Conservation (phyloP, 1,140 invertebrate species). For the Tetragonula clypearis region DNA sequence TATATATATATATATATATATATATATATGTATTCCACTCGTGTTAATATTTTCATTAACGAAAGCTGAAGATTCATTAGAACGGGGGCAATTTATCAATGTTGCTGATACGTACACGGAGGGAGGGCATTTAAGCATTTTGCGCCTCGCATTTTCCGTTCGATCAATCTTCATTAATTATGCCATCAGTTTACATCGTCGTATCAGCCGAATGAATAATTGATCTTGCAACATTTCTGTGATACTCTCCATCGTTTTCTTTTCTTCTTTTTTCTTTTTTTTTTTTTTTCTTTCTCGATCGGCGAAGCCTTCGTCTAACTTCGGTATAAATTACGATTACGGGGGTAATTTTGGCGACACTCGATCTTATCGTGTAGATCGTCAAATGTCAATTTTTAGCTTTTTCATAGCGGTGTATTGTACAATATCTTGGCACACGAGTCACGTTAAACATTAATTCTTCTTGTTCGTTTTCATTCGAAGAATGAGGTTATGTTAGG, state of each 20-base stretch:
- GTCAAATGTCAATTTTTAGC: too few species aligned
- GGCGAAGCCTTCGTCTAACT: too few species aligned
- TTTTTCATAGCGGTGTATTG: too few species aligned
- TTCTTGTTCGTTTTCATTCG: too few species aligned
- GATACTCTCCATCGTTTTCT: background rate
- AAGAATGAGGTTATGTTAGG: too few species aligned
- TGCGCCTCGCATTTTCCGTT: constrained; percentile 3
- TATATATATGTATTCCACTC: too few species aligned
- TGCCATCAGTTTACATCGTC: constrained; percentile 39
- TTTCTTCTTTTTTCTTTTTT: background rate
- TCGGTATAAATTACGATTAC: background rate
- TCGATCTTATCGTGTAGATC: too few species aligned
- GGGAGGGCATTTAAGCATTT: constrained; percentile 14
- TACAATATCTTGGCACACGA: too few species aligned
- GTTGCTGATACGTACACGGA: constrained; percentile 11
- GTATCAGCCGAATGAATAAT: constrained; percentile 31
- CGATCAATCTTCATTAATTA: constrained; percentile 49
- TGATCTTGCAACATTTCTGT: background rate
- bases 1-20: too few species aligned
- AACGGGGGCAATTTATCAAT: constrained; percentile 28
- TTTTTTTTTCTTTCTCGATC: too few species aligned
- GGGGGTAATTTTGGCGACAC: too few species aligned
- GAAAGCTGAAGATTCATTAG: constrained; percentile 35
- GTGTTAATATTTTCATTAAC: constrained; percentile 29
- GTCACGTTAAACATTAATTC: too few species aligned